Evolutionary conservation across 2,888 invertebrate species (phyloP), one percentile per base, ranked within the genome.

Genomic region (Leptopilina drosophilae): DNA sequence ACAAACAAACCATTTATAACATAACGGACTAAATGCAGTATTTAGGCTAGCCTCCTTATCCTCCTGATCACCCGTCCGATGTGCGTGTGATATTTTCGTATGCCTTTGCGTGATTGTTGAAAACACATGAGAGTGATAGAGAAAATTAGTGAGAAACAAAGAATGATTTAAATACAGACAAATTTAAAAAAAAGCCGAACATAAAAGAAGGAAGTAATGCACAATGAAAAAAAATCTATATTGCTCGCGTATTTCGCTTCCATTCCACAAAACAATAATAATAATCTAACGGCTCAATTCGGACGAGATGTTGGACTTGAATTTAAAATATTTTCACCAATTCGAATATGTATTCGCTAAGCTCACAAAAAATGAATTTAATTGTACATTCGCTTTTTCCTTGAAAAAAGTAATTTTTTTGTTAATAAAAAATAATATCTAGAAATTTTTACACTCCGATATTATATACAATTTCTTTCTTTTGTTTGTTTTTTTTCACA

Each of bases 161-260:
- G 64, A 79, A 64, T 65, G 76, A 80, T 67, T 59, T 62, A 56
- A 67, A 53, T n/a, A 14, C 42, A 42, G 42, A 49, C 46, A 46
- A 77, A 78, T 0, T 42, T 7, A 76, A 77, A 65, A 78, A 53
- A 66, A 76, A 33, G 75, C 78, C 79, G 77, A 78, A 67, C 49
- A 26, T 78, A 84, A 78, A 76, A 2, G 40, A 69, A 77, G 59
- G 77, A 64, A 62, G 42, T 64, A 78, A 69, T 80, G 56, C 53
- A 78, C 66, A 81, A 83, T 82, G 81, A 82, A 84, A 64, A 49
- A 79, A 77, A 77, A 78, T 20, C 20, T 20, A 20, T 53, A 46
- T 69, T 75, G 59, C 78, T 82, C 78, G 66, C 69, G 53, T 78
- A 66, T 81, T 80, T 84, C 79, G 81, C 79, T 67, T 42, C 82